Evolutionary conservation across 1,140 invertebrate species (phyloP).

Genomic region (Lordiphosa stackelbergi): DNA sequence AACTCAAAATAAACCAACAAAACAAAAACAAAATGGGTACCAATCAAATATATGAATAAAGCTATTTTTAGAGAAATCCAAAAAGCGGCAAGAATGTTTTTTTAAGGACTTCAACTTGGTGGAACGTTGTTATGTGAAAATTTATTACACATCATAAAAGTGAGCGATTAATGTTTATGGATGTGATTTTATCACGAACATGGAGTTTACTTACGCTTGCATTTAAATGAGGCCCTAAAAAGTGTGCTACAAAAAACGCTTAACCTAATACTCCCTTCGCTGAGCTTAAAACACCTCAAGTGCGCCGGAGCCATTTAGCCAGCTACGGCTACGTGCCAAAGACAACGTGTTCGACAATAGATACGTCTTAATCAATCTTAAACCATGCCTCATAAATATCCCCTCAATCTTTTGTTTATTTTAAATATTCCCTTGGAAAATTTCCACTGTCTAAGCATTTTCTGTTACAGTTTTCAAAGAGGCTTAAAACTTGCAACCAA

Average conservation of each 20-base stretch:
- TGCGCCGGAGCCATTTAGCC: slow-evolving; percentile 14
- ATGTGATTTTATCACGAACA: slow-evolving; percentile 73
- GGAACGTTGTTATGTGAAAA: slow-evolving; percentile 42
- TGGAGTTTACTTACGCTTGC: slow-evolving; percentile 6
- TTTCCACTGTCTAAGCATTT: slow-evolving; percentile 3
- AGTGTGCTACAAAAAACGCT: slow-evolving; percentile 8
- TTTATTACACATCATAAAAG: slow-evolving; percentile 74
- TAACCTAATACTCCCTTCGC: slow-evolving; percentile 9
- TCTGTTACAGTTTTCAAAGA: not conserved
- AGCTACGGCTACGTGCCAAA: slow-evolving; percentile 41
- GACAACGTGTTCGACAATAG: slow-evolving; percentile 66
- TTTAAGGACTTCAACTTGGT: slow-evolving; percentile 11
- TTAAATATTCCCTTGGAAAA: slow-evolving; percentile 43
- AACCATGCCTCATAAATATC: slow-evolving; percentile 7
- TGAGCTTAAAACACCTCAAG: slow-evolving; percentile 10
- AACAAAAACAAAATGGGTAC: slow-evolving; percentile 56
- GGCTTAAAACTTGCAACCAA: slow-evolving; percentile 31
- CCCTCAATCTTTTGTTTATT: slow-evolving; percentile 35
- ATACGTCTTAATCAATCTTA: slow-evolving; percentile 74
- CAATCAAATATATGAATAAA: slow-evolving; percentile 75
- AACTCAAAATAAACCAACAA: too few relatives aligned
- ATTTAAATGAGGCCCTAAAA: slow-evolving; percentile 3
- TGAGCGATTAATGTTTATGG: slow-evolving; percentile 75
- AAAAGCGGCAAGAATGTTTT: slow-evolving; percentile 24
- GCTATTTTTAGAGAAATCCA: slow-evolving; percentile 70